Evolutionary conservation across 2,888 invertebrate genomes (phyloP), one percentile per base, ranked within the genome.

Genomic region (Hirtodrosophila alboralis): DNA sequence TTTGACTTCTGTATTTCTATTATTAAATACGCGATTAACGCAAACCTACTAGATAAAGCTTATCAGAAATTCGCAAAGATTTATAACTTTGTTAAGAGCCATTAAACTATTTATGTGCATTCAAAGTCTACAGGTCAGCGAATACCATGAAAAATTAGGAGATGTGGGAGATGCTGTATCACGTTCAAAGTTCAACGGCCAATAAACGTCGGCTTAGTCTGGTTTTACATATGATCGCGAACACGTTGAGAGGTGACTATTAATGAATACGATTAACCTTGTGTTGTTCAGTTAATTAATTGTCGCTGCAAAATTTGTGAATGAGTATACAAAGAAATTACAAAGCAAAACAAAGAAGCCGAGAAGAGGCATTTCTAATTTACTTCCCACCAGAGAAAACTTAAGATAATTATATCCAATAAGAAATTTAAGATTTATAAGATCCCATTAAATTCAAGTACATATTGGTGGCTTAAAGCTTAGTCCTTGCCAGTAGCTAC

Each of bases 21-120:
- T 58, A 53, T 44, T 57, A 40, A 6, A 13, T 30, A 18, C 26
- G 21, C 41, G 49, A 56, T 53, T 74, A 48, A 54, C 10, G n/a
- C 48, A 34, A 74, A 76, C 45, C 53, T 36, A 34, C 3, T 38
- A 63, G 69, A 80, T 84, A 80, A 75, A 61, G 61, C 65, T 65
- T 75, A 84, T 79, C 77, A 38, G 37, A 14, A 9, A 18, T 31
- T 44, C 6, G 4, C 26, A 21, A 33, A 45, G 18, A 54, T 44
- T 56, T 66, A 74, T 63, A 57, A 44, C 34, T n/a, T 40, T 49
- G 37, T 51, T 30, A 58, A 60, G 59, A 59, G 56, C 53, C n/a
- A 13, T 33, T 56, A 14, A 31, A 38, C 8, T 23, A 28, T 21
- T 8, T 10, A 36, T 28, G 30, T 41, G 7, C 0, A 14, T 26